Percentiles rank a stretch among this genome's conserved stretches.
phyloP scores from a whole-genome alignment of 2,797 vertebrate species.

The Myiotriccus ornatus region DNA sequence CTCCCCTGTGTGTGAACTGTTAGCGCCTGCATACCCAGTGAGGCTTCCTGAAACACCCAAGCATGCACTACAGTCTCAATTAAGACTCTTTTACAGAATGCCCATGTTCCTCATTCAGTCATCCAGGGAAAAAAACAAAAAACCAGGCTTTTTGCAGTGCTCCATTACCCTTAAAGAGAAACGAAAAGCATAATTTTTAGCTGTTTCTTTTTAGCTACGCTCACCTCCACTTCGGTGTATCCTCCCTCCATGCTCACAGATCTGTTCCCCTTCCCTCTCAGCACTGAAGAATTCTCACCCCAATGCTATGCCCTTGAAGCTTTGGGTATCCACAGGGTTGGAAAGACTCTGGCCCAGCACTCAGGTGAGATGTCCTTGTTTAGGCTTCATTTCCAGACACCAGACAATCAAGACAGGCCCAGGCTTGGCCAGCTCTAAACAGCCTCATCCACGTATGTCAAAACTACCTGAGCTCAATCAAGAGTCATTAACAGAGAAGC shows the following conservation, averaged over 20 bases:
- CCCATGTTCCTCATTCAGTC: not conserved
- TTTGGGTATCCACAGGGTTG: not conserved
- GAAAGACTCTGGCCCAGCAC: not conserved
- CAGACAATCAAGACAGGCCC: not conserved
- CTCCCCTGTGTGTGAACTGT: not conserved
- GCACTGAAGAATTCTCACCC: not conserved
- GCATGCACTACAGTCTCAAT: not conserved
- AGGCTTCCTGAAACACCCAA: not conserved
- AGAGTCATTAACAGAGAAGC: not conserved
- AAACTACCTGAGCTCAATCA: not conserved
- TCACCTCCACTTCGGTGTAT: not conserved
- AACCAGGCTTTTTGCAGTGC: not conserved
- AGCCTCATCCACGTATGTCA: not conserved
- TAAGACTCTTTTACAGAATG: conserved; percentile 1
- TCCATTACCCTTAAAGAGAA: not conserved
- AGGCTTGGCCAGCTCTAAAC: not conserved
- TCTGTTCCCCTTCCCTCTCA: not conserved
- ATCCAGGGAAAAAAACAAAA: not conserved
- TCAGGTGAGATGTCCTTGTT: not conserved
- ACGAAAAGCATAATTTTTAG: not conserved
- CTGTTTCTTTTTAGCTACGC: not conserved
- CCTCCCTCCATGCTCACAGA: not conserved
- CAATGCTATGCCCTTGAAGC: not conserved
- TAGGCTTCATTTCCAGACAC: not conserved
- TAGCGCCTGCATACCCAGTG: not conserved